A percentile compares a stretch with the other conserved stretches of the same genome.
phyloP scores from a whole-genome alignment of 1,140 invertebrate genomes.

The Bombus huntii region DNA sequence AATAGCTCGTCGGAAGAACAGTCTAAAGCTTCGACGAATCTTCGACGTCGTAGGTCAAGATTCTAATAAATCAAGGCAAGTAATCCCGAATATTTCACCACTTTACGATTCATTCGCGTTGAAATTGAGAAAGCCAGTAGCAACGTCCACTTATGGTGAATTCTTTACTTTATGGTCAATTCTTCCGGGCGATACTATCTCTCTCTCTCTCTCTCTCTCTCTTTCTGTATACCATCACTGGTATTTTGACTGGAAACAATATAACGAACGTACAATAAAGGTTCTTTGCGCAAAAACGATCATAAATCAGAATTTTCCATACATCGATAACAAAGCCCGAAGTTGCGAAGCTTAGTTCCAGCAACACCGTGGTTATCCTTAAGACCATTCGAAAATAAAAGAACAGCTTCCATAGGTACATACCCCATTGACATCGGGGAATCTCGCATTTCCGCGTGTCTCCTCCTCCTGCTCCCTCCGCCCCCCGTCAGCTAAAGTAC shows the following conservation, averaged over 20 bases:
- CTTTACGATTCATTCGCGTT: too few relatives aligned
- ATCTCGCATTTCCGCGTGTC: constrained; percentile 40
- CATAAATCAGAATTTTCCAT: background rate
- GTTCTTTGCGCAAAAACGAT: background rate
- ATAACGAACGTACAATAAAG: background rate
- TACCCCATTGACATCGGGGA: background rate
- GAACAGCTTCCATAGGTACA: background rate
- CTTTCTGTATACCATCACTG: background rate
- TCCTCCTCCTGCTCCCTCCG: background rate
- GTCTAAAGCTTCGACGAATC: constrained; percentile 7
- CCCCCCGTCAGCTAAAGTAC: background rate
- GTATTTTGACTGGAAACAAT: background rate
- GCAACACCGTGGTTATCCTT: background rate
- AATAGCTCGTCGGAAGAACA: constrained; percentile 17
- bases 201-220: background rate
- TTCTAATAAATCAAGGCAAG: constrained; percentile 12
- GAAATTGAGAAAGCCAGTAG: background rate
- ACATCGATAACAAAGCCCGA: background rate
- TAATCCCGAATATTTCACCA: background rate
- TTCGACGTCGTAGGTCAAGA: constrained; percentile 35
- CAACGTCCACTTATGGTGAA: background rate
- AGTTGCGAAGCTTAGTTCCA: background rate
- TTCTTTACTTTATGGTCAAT: background rate
- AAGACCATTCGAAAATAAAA: background rate
- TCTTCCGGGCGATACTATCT: background rate